These are phyloP conservation scores for Chironomus tepperi DNA, from an alignment of 1,140 invertebrate species.

Conservation along the genomic window DNA sequence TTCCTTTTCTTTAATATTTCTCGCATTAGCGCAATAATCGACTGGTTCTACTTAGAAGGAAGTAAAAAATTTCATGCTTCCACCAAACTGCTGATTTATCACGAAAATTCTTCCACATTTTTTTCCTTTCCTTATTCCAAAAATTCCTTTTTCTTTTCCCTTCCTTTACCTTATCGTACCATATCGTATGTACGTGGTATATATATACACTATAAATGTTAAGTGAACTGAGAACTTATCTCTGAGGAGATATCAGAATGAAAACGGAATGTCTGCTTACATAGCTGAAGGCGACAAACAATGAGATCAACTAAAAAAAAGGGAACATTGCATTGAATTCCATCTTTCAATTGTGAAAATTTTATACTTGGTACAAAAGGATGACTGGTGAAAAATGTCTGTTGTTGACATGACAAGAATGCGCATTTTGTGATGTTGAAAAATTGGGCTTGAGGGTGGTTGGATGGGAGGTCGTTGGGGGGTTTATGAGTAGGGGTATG, in stretches of 20 bases:
- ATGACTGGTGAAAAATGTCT: too few species aligned
- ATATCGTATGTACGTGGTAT: too few species aligned
- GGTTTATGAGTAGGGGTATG: too few species aligned
- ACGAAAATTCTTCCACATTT: background rate
- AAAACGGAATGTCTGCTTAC: conserved; percentile 5
- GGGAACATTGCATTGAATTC: background rate
- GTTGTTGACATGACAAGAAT: too few species aligned
- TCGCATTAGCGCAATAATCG: background rate
- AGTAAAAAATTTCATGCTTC: background rate
- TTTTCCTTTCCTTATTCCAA: background rate
- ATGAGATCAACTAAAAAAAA: background rate
- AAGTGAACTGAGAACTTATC: background rate
- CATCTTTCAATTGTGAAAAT: background rate
- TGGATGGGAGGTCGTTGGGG: too few species aligned
- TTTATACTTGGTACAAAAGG: too few species aligned
- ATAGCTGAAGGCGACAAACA: background rate
- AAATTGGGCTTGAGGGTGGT: too few species aligned
- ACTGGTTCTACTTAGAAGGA: background rate
- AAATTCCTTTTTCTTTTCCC: background rate
- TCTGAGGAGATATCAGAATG: conserved; percentile 6
- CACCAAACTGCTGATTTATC: too few species aligned
- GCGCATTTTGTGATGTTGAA: too few species aligned
- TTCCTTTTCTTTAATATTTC: background rate
- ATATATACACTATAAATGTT: background rate
- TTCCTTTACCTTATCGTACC: background rate